These are phyloP conservation scores for Craniophora ligustri DNA, from an alignment of 2,888 invertebrate genomes.

Conservation along the genomic window DNA sequence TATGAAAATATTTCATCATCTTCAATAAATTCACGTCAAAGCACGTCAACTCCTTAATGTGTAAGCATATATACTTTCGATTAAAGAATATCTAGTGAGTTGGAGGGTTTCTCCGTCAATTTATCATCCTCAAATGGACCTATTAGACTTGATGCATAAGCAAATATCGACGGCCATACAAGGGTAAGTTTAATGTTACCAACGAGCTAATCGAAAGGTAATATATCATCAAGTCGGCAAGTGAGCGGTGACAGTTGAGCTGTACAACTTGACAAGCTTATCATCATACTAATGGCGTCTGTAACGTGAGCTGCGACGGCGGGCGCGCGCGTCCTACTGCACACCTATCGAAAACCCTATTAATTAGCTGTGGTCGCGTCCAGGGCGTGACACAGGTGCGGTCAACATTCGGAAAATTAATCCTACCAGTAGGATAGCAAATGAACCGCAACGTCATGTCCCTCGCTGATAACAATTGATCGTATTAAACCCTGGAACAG, in stretches of 20 bases:
- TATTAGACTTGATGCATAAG: slow-evolving; percentile 67
- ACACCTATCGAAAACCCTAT: slow-evolving; percentile 82
- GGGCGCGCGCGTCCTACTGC: slow-evolving; percentile 49
- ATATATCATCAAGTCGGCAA: slow-evolving; percentile 64
- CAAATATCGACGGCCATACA: slow-evolving; percentile 66
- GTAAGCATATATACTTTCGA: background rate
- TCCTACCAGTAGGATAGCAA: slow-evolving; percentile 78
- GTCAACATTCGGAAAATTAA: slow-evolving; percentile 86
- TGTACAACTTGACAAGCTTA: slow-evolving; percentile 60
- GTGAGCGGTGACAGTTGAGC: slow-evolving; percentile 50
- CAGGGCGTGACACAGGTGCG: slow-evolving; percentile 82
- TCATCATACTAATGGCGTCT: slow-evolving; percentile 78
- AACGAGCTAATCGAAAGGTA: slow-evolving; percentile 65
- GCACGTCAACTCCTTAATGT: background rate
- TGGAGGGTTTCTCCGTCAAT: slow-evolving; percentile 34
- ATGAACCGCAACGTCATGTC: slow-evolving; percentile 64
- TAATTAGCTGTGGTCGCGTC: slow-evolving; percentile 78
- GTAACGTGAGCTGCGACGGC: slow-evolving; percentile 72
- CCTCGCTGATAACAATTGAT: slow-evolving; percentile 77
- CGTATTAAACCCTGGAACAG: slow-evolving; percentile 73
- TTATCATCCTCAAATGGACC: slow-evolving; percentile 52
- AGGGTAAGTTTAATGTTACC: slow-evolving; percentile 67
- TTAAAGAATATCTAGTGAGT: background rate
- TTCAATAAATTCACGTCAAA: background rate
- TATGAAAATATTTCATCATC: background rate